Evolutionary conservation across 2,888 invertebrate species (phyloP).

Genomic region (Elmis aenea): DNA sequence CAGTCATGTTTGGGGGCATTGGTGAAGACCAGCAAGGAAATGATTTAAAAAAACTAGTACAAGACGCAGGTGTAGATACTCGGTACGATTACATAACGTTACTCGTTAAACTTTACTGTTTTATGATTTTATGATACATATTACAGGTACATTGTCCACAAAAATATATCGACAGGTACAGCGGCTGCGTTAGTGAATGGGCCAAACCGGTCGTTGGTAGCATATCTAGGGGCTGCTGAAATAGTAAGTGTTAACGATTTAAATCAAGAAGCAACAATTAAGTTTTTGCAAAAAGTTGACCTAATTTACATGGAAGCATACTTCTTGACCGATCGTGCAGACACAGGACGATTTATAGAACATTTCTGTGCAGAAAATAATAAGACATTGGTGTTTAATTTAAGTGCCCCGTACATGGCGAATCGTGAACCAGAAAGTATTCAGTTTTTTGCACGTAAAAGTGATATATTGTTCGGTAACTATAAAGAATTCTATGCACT

Average conservation of each 20-base stretch:
- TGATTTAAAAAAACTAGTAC: conserved; percentile 41
- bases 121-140: background rate
- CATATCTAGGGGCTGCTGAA: conserved; percentile 54
- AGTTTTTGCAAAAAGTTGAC: conserved; percentile 30
- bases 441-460: conserved; percentile 44
- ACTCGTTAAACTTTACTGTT: background rate
- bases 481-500: conserved; percentile 50
- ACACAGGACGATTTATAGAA: conserved; percentile 46
- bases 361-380: conserved; percentile 40
- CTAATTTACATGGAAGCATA: conserved; percentile 55
- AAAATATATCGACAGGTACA: conserved; percentile 47
- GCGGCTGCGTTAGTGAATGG: conserved; percentile 50
- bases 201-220: conserved; percentile 48
- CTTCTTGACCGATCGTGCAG: conserved; percentile 51
- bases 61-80: conserved; percentile 44
- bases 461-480: conserved; percentile 56
- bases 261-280: conserved; percentile 20
- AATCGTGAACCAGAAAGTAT: conserved; percentile 43
- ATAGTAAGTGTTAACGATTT: conserved; percentile 41
- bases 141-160: conserved; percentile 35
- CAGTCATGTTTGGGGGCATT: conserved; percentile 50
- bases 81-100: conserved; percentile 29
- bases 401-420: conserved; percentile 53
- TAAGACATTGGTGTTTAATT: conserved; percentile 50
- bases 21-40: conserved; percentile 49